phyloP scores from a whole-genome alignment of 2,888 invertebrate species.

The Amiota communis region DNA sequence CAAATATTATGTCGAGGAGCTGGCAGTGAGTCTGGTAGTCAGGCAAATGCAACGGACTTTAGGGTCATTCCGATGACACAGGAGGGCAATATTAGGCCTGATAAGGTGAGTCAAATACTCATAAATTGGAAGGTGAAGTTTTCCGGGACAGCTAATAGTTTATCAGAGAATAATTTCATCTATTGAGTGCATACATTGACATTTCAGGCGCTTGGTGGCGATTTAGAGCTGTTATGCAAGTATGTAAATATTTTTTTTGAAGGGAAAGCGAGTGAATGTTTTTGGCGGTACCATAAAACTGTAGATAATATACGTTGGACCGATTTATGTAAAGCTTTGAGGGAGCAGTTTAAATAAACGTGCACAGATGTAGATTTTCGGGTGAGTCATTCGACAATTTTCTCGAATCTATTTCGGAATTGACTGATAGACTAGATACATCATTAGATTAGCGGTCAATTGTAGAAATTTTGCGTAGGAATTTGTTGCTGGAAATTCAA shows the following conservation, averaged over 20 bases:
- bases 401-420: neutral
- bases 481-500: conserved; percentile 6
- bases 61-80: no score
- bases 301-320: conserved; percentile 13
- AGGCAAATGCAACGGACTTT: no score
- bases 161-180: no score
- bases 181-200: no score
- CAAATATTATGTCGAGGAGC: no score
- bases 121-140: no score
- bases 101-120: no score
- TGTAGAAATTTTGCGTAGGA: neutral
- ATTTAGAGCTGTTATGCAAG: neutral
- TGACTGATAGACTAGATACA: neutral
- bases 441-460: no score
- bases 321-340: conserved; percentile 20
- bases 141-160: no score
- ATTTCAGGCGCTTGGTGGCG: neutral
- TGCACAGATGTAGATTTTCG: conserved; percentile 17
- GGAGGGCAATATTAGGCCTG: no score
- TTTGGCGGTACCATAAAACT: conserved; percentile 26
- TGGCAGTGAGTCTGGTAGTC: no score
- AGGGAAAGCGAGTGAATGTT: conserved; percentile 28
- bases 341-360: neutral
- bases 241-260: conserved; percentile 20
- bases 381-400: conserved; percentile 6